These are phyloP conservation scores for Saccostrea cuccullata DNA, from an alignment of 1,140 invertebrate genomes.

Conservation along the genomic window DNA sequence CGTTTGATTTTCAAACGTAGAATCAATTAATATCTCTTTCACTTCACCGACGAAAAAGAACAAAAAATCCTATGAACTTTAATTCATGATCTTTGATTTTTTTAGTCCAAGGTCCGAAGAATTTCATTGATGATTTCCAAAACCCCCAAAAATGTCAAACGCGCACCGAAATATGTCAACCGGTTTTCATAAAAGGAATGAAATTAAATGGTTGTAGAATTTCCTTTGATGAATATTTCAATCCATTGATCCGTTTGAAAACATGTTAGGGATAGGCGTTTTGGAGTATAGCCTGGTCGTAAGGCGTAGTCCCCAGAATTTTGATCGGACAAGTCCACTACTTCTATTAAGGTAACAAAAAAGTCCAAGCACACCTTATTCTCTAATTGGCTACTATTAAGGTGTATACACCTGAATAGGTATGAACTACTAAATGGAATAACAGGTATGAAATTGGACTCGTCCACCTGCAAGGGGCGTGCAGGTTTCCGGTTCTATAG, in stretches of 20 bases:
- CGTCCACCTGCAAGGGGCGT: slow-evolving; percentile 11
- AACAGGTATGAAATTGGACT: slow-evolving; percentile 21
- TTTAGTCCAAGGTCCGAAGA: not conserved
- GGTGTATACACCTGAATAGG: slow-evolving; percentile 24
- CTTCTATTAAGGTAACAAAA: slow-evolving; percentile 25
- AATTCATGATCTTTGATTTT: not conserved
- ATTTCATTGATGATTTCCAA: not conserved
- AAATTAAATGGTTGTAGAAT: slow-evolving; percentile 27
- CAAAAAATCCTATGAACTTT: not conserved
- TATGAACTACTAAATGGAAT: slow-evolving; percentile 36
- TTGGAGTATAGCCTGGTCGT: not conserved
- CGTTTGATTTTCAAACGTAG: not conserved
- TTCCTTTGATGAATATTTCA: slow-evolving; percentile 17
- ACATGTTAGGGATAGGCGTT: not conserved
- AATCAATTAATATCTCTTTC: not conserved
- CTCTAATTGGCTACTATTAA: slow-evolving; percentile 25
- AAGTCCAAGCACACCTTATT: slow-evolving; percentile 27
- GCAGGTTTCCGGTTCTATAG: not conserved
- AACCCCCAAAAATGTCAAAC: not conserved
- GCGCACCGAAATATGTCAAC: not conserved
- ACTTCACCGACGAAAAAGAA: not conserved
- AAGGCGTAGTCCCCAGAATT: slow-evolving; percentile 8
- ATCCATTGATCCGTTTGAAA: slow-evolving; percentile 37
- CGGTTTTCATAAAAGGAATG: not conserved
- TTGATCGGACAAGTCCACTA: slow-evolving; percentile 5